These are phyloP conservation scores for Macrophya annulata DNA, from an alignment of 2,888 invertebrate genomes.

Conservation along the genomic window DNA sequence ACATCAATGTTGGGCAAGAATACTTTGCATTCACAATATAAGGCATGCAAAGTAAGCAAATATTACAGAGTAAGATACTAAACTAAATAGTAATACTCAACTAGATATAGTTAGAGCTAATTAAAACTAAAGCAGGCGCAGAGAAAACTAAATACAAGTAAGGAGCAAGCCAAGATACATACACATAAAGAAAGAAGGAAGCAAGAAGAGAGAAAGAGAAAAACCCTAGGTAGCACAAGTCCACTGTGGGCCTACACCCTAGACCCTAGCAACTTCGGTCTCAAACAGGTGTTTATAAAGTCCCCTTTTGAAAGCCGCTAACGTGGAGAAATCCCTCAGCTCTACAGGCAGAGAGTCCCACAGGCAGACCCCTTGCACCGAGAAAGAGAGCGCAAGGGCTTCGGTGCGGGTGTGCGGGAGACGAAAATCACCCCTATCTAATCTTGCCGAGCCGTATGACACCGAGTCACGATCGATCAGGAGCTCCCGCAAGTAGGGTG, in stretches of 20 bases:
- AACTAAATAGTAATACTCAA: too few species aligned
- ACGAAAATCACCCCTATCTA: not conserved
- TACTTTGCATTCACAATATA: too few species aligned
- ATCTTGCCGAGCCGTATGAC: not conserved
- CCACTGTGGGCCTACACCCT: not conserved
- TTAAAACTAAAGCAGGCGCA: too few species aligned
- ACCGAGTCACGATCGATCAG: not conserved
- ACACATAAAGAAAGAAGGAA: too few species aligned
- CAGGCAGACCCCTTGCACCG: not conserved
- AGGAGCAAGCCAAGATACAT: too few species aligned
- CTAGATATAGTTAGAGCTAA: too few species aligned
- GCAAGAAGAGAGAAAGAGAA: too few species aligned
- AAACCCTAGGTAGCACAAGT: too few species aligned
- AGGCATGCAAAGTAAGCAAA: too few species aligned
- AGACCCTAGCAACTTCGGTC: not conserved
- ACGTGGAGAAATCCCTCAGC: not conserved
- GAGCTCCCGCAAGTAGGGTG: not conserved
- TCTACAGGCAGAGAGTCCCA: not conserved
- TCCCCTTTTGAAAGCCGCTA: not conserved
- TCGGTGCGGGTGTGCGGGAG: not conserved
- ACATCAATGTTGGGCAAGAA: too few species aligned
- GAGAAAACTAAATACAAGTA: too few species aligned
- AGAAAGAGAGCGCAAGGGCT: not conserved
- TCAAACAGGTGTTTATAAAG: not conserved
- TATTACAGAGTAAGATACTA: too few species aligned